Percentiles rank a stretch among this genome's conserved stretches.
Evolutionary conservation across 2,113 vertebrate species (phyloP).

Genomic region (Circaetus cinerascens): DNA sequence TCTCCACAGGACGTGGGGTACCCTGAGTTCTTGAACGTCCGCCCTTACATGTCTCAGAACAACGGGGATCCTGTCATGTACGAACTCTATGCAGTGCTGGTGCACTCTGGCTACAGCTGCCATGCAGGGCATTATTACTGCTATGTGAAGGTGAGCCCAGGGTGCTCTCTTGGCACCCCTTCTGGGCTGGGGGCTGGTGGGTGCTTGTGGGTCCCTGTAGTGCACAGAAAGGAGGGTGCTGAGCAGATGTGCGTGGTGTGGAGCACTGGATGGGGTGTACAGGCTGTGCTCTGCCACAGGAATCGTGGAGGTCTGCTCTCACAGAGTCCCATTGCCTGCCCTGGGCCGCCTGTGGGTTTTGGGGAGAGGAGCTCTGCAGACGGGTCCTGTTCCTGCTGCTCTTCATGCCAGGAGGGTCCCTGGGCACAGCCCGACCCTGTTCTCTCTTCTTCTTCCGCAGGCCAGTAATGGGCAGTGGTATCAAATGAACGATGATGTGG

Average conservation of each 20-base stretch:
- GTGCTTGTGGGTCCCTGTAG: neutral
- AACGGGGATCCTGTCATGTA: conserved; percentile 85
- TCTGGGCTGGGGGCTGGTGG: neutral
- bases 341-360: neutral
- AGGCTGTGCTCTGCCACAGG: fast-evolving
- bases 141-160: conserved; percentile 86
- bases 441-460: conserved; percentile 47
- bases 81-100: conserved; percentile 90
- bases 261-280: neutral
- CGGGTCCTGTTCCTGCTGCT: fast-evolving
- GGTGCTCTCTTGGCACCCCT: too few species aligned
- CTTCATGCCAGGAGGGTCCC: neutral
- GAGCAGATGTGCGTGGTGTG: neutral
- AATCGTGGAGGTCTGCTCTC: fast-evolving
- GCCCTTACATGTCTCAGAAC: conserved; percentile 92
- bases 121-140: conserved; percentile 96
- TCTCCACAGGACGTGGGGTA: conserved; percentile 87
- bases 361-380: neutral
- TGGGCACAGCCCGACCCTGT: fast-evolving
- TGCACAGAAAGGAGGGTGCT: neutral
- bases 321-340: neutral
- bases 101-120: conserved; percentile 94
- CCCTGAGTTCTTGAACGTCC: conserved; percentile 89
- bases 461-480: conserved; percentile 97
- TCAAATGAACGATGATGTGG: conserved; percentile 94